A percentile compares a stretch with the other conserved stretches of the same genome.
Conservation (phyloP, 2,888 invertebrate genomes). For the Agonopterix alstromeriana region DNA sequence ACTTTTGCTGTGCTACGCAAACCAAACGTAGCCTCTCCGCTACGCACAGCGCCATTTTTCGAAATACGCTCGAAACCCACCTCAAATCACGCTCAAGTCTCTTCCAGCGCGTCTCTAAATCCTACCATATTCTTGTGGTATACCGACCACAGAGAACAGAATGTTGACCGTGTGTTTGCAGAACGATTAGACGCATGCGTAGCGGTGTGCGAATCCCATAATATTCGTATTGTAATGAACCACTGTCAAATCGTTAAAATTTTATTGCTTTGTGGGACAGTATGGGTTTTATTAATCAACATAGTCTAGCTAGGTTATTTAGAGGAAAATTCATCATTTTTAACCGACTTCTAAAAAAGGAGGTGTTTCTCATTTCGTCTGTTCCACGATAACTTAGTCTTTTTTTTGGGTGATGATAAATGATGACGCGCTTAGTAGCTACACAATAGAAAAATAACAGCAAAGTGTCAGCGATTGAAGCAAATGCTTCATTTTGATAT, state of each 20-base stretch:
- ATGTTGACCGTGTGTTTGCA: constrained; percentile 23
- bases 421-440: not conserved
- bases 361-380: not conserved
- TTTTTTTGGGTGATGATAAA: not conserved
- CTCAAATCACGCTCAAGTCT: not conserved
- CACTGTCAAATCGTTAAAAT: constrained; percentile 18
- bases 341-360: not conserved
- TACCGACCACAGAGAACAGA: constrained; percentile 24
- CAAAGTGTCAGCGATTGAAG: no score
- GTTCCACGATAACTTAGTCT: not conserved
- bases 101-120: constrained; percentile 6
- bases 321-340: not conserved
- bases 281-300: no score
- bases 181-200: constrained; percentile 30
- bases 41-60: no score
- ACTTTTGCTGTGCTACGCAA: no score
- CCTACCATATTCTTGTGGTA: constrained; percentile 11
- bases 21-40: no score
- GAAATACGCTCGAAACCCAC: no score
- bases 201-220: constrained; percentile 17
- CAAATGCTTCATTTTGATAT: no score
- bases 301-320: no score
- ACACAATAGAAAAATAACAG: no score
- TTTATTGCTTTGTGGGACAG: constrained; percentile 6
- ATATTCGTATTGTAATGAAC: constrained; percentile 16